Evolutionary conservation across 2,888 invertebrate genomes (phyloP).

Genomic region (Entomobrya multifasciata): DNA sequence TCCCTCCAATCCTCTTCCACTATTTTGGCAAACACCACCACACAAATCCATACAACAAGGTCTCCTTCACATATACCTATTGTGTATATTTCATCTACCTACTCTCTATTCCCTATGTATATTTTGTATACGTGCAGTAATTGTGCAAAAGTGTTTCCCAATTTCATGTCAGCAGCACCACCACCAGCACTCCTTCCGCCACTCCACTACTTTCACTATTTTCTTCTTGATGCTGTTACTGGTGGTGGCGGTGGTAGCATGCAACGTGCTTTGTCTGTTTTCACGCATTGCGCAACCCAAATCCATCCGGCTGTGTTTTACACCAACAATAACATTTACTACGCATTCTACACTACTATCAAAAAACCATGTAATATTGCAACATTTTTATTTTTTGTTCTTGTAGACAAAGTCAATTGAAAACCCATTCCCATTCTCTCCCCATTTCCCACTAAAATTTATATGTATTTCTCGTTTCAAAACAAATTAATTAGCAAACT

Average conservation of each 20-base stretch:
- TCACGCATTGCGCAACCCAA: slow-evolving; percentile 30
- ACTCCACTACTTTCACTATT: not conserved
- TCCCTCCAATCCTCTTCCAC: not conserved
- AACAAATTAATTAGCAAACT: slow-evolving; percentile 34
- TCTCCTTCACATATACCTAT: too few species aligned
- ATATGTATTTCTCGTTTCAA: not conserved
- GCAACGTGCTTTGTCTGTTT: slow-evolving; percentile 23
- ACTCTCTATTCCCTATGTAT: too few species aligned
- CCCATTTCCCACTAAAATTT: not conserved
- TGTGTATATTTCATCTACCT: too few species aligned
- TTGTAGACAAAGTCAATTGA: too few species aligned
- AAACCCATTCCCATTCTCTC: not conserved
- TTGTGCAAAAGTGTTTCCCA: slow-evolving; percentile 36
- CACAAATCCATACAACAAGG: not conserved
- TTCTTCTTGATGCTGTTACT: too few species aligned
- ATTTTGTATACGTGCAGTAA: not conserved
- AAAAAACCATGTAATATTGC: not conserved
- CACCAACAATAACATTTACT: not conserved
- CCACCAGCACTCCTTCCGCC: not conserved
- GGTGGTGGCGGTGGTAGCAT: too few species aligned
- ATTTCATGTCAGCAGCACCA: slow-evolving; percentile 32
- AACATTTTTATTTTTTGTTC: too few species aligned
- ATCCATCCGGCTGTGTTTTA: not conserved
- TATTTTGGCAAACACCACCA: slow-evolving; percentile 40
- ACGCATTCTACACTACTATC: not conserved